Conservation (phyloP, 2,797 vertebrate genomes). For the Tokudaia muenninki region DNA sequence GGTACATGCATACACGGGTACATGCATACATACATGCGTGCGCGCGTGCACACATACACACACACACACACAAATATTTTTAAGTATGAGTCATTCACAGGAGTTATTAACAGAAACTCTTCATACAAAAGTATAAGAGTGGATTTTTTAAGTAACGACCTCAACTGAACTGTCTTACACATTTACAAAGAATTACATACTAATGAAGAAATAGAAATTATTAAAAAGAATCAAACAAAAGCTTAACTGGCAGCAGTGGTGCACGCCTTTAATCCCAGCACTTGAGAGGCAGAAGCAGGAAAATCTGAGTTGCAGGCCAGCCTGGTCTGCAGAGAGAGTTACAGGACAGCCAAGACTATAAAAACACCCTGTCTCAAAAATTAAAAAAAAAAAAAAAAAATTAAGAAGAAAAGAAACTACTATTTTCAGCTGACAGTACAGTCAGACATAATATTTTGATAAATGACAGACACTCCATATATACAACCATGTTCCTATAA, state of each 20-base stretch:
- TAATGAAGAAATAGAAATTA: neutral
- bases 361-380: neutral
- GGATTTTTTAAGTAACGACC: neutral
- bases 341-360: neutral
- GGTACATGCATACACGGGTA: neutral
- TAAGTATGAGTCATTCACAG: neutral
- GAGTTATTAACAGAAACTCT: neutral
- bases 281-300: neutral
- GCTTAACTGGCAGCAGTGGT: neutral
- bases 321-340: neutral
- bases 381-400: too few relatives aligned
- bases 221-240: neutral
- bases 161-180: neutral
- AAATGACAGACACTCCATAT: neutral
- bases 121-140: neutral
- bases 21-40: too few relatives aligned
- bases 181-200: neutral
- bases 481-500: neutral
- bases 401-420: neutral
- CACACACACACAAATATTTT: neutral
- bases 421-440: neutral
- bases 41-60: neutral
- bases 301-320: neutral
- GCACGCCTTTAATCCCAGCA: neutral
- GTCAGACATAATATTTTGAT: neutral